Evolutionary conservation across 2,113 vertebrate species (phyloP).

Genomic region (Salvelinus fontinalis): DNA sequence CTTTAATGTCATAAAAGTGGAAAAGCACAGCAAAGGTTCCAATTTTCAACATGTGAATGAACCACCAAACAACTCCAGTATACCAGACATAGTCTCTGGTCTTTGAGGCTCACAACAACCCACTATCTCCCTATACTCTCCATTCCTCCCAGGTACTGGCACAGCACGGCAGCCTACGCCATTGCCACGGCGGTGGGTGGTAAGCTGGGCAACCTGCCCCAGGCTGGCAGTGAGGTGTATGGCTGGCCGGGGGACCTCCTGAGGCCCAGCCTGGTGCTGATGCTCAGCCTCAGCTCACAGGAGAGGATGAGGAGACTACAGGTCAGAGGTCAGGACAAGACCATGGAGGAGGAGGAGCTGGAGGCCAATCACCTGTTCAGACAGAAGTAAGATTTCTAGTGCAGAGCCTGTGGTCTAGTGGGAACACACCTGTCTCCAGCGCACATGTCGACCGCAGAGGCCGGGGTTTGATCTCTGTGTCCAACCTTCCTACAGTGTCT

Average conservation of each 20-base stretch:
- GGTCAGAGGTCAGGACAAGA: conserved; percentile 77
- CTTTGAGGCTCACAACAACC: not conserved
- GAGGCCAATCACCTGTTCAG: conserved; percentile 83
- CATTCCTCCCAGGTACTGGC: conserved; percentile 83
- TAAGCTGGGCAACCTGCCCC: conserved; percentile 77
- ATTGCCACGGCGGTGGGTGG: conserved; percentile 87
- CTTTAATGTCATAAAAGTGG: no score
- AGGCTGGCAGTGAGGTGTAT: conserved; percentile 77
- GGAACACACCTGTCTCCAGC: no score
- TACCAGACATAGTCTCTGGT: no score
- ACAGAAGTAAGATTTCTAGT: conserved; percentile 75
- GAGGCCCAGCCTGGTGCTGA: conserved; percentile 81
- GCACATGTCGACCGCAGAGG: no score
- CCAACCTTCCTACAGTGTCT: no score
- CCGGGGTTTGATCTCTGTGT: no score
- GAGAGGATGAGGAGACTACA: conserved; percentile 80
- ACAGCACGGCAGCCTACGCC: conserved; percentile 91
- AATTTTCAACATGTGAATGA: no score
- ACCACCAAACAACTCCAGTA: not conserved
- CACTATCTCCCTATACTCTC: not conserved
- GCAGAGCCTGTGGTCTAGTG: no score
- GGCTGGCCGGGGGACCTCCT: conserved; percentile 88
- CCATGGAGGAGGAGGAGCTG: conserved; percentile 83
- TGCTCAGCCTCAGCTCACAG: conserved; percentile 81
- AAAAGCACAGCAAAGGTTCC: no score